Conservation (phyloP, 2,113 vertebrate genomes). For the Gymnarchus niloticus region DNA sequence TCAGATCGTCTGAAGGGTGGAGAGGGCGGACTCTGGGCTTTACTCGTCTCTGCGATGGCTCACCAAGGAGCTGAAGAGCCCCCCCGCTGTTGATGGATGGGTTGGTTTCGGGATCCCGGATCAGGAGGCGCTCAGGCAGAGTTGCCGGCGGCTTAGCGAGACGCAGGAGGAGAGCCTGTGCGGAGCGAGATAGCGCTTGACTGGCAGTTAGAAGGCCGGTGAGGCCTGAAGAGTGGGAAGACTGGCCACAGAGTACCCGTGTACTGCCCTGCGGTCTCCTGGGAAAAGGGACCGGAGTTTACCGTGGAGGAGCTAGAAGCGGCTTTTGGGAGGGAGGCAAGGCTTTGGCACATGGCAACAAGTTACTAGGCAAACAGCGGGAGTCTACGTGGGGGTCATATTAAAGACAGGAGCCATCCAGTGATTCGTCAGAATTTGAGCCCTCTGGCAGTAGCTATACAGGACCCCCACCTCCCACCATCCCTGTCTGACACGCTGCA, state of each 20-base stretch:
- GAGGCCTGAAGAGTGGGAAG: not conserved
- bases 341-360: too few species aligned
- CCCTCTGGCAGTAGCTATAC: not conserved
- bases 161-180: not conserved
- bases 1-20: not conserved
- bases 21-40: not conserved
- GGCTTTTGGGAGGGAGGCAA: constrained; percentile 13
- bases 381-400: not conserved
- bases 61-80: not conserved
- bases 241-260: not conserved
- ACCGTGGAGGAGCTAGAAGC: not conserved
- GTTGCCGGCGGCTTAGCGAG: not conserved
- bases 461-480: not conserved
- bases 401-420: too few species aligned
- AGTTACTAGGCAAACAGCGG: not conserved
- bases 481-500: too few species aligned
- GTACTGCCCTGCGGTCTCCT: not conserved
- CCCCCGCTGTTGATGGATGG: not conserved
- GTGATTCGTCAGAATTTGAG: not conserved
- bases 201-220: constrained; percentile 11
- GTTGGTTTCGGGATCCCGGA: not conserved
- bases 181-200: constrained; percentile 11
- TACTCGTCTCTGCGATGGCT: not conserved
- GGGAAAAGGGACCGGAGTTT: not conserved
- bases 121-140: not conserved